Evolutionary conservation across 2,797 vertebrate genomes (phyloP), one percentile per base, ranked within the genome.

Genomic region (Enteromius mattozi): DNA sequence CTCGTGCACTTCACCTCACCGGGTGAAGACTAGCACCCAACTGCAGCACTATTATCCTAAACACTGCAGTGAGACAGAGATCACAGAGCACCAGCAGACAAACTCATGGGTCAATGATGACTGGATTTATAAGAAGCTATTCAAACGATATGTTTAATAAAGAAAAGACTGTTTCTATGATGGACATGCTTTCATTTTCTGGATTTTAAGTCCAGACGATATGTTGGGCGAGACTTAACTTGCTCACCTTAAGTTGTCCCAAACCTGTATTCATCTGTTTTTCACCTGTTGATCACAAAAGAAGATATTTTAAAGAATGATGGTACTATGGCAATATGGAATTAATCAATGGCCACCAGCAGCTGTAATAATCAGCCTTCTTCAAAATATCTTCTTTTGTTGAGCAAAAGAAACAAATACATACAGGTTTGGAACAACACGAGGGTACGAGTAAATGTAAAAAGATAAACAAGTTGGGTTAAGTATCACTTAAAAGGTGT

Each of bases 1-100:
- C 40, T 70, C 1, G 0, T 47, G 8, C 65, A 91, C 89, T 90
- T 51, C n/a, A 87, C 85, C 87, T 90, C 90, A 92, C 91, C 54
- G 6, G 54, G 66, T 27, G 30, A 49, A 56, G 69, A 21, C 78
- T 45, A 47, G 33, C 35, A 35, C 78, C 49, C 71, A 17, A 79
- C 33, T 10, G 42, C 17, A n/a, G 40, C 16, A 30, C 27, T 45
- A 84, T 54, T 76, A 78, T 65, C 7, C 19, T n/a, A 27, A 77
- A 80, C 40, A 9, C 24, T 35, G 16, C 6, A 40, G 30, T 33
- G 40, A 37, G 70, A 65, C 66, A 76, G 78, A 76, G 54, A 79
- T 76, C 61, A 85, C 80, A 78, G 82, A 61, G 63, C 65, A 80
- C 70, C 47, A 42, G 49, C 35, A 79, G 16, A 74, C 63, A 79